phyloP scores from a whole-genome alignment of 1,140 invertebrate genomes.

The Akabosia matsudoensis region DNA sequence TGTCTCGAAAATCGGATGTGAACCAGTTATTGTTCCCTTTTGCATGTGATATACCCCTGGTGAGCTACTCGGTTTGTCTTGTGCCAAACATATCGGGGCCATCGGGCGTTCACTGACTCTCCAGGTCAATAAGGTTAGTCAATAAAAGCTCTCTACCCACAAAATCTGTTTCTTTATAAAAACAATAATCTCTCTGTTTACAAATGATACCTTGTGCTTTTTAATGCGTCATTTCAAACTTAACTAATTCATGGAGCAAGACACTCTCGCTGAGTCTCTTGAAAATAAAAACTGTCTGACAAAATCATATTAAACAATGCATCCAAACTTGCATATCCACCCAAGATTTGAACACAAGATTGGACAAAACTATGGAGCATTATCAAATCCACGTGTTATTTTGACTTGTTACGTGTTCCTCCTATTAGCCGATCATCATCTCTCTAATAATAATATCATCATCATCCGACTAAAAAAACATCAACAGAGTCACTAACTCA shows the following conservation, averaged over 20 bases:
- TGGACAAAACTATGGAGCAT: neutral
- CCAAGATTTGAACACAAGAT: neutral
- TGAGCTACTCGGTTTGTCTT: constrained; percentile 33
- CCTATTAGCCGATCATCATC: constrained; percentile 8
- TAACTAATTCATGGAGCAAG: neutral
- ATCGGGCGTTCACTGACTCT: constrained; percentile 31
- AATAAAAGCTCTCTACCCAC: constrained; percentile 34
- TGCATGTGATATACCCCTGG: constrained; percentile 23
- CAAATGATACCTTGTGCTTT: neutral
- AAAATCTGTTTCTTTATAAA: constrained; percentile 22
- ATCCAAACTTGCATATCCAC: neutral
- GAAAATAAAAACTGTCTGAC: neutral
- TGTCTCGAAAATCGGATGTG: too few relatives aligned
- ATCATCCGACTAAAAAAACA: neutral
- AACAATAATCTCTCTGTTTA: neutral
- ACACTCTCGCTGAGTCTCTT: neutral
- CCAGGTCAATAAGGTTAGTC: constrained; percentile 31
- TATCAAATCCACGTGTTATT: neutral
- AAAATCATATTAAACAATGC: neutral
- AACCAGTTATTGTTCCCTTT: too few relatives aligned
- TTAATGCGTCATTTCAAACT: neutral
- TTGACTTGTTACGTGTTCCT: neutral
- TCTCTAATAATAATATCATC: neutral
- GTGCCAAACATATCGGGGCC: constrained; percentile 30
- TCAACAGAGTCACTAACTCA: neutral